Evolutionary conservation across 1,140 invertebrate species (phyloP).

Genomic region (Drosophila bifasciata): DNA sequence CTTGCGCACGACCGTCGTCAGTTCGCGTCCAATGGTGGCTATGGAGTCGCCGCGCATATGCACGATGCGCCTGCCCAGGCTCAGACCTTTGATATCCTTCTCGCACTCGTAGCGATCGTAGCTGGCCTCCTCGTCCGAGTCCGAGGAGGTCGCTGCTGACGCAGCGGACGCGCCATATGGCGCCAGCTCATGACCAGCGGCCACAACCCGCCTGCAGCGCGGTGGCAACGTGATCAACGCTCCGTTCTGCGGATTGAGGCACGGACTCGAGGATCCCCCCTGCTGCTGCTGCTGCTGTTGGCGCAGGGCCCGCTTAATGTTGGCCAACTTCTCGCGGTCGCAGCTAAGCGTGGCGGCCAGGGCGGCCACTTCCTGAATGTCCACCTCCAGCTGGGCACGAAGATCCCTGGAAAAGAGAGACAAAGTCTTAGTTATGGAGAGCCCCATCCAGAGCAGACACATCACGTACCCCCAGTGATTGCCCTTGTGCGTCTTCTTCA

Average conservation of each 20-base stretch:
- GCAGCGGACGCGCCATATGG: conserved; percentile 48
- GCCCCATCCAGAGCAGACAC: conserved; percentile 31
- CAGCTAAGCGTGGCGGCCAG: conserved; percentile 75
- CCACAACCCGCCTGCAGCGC: conserved; percentile 56
- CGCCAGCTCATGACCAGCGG: conserved; percentile 61
- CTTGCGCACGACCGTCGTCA: conserved; percentile 95
- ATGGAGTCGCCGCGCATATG: conserved; percentile 85
- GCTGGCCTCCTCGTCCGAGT: conserved; percentile 84
- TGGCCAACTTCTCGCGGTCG: conserved; percentile 78
- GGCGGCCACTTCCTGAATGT: conserved; percentile 82
- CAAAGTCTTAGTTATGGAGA: too few species aligned
- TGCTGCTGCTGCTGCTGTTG: conserved; percentile 49
- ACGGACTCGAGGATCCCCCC: conserved; percentile 26
- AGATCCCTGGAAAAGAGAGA: conserved; percentile 88
- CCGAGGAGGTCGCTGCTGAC: conserved; percentile 62
- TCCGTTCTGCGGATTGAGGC: conserved; percentile 69
- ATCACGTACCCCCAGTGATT: conserved; percentile 95
- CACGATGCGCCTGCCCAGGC: conserved; percentile 53
- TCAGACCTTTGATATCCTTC: conserved; percentile 46
- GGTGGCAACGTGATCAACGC: conserved; percentile 85
- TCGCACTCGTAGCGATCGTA: conserved; percentile 75
- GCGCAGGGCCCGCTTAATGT: conserved; percentile 68
- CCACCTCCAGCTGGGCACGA: conserved; percentile 94
- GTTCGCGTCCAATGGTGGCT: conserved; percentile 85
- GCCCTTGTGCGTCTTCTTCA: conserved; percentile 93